Base-by-base conservation (phyloP, 2,888 invertebrate genomes). In the Celastrina argiolus region DNA sequence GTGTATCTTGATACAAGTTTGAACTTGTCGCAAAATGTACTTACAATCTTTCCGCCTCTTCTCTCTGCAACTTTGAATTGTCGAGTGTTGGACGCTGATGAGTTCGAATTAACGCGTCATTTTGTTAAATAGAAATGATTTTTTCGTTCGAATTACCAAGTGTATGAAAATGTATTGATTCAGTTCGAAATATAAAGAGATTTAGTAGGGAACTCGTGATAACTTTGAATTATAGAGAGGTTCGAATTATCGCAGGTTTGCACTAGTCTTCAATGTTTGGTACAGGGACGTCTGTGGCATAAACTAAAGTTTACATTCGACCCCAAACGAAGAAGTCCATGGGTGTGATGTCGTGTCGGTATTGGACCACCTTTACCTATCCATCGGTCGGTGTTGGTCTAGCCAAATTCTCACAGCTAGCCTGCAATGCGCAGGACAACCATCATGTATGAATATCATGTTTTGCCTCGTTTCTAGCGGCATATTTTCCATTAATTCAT, bases 81-180 rank as follows among this genome's bases (percentile, higher is more conserved):
- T 69, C 68, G 66, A 70, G 68, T 68, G 70, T 69, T 68, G 59
- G 64, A 68, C 66, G 68, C 68, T 58, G 61, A 68, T 69, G 68
- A 70, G 70, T 69, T 67, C 63, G 67, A 73, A 69, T 66, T 70
- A 70, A 70, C 68, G 72, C 14, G 63, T 63, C 63, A 26, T 22
- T 63, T 63, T 63, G 14, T 63, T 41, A 41, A 2, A 41, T 41
- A 41, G 41, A 14, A 41, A n/a, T 41, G 6, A 36, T 41, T 41
- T 41, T 41, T 41, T 41, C n/a, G n/a, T 41, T 41, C n/a, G 1
- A 41, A 41, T n/a, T 41, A 41, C 41, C 41, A 41, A 41, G 41
- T 41, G 41, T 5, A 41, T 41, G n/a, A 41, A 41, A 41, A 41
- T 41, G n/a, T 41, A 41, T 41, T 14, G 14, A 41, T 41, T 41